These are phyloP conservation scores for Syrista parreyssii DNA, from an alignment of 2,888 invertebrate genomes.

Conservation along the genomic window DNA sequence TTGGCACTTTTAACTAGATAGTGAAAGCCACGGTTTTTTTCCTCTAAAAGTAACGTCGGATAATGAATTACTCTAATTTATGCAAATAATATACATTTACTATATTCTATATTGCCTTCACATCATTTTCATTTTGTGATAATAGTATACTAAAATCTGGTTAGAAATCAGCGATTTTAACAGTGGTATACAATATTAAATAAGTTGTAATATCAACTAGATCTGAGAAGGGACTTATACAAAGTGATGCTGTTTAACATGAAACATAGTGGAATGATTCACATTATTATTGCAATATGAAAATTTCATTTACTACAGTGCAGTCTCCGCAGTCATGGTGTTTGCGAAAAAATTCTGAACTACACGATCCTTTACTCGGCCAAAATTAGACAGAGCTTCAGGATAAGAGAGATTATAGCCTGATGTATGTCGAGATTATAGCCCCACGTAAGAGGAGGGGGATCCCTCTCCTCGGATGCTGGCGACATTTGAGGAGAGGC, in stretches of 20 bases:
- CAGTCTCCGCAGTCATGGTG: too few species aligned
- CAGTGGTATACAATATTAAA: neutral
- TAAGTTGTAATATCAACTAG: constrained; percentile 2
- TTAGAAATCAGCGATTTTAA: neutral
- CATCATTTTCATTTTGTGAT: neutral
- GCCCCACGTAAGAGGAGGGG: too few species aligned
- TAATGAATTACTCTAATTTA: neutral
- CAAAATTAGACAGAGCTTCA: too few species aligned
- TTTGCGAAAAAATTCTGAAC: too few species aligned
- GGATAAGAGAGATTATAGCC: too few species aligned
- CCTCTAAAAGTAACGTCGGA: neutral
- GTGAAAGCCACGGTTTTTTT: neutral
- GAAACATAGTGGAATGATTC: neutral
- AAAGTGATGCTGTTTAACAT: neutral
- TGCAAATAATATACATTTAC: neutral
- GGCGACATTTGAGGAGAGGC: too few species aligned
- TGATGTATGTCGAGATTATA: too few species aligned
- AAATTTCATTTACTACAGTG: neutral
- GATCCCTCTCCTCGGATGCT: too few species aligned
- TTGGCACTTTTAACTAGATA: neutral
- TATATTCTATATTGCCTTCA: neutral
- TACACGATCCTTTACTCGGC: too few species aligned
- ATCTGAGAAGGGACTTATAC: neutral
- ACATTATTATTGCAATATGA: neutral
- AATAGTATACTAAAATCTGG: neutral